Base-by-base conservation (phyloP, 2,113 vertebrate species). In the Ochotona princeps region DNA sequence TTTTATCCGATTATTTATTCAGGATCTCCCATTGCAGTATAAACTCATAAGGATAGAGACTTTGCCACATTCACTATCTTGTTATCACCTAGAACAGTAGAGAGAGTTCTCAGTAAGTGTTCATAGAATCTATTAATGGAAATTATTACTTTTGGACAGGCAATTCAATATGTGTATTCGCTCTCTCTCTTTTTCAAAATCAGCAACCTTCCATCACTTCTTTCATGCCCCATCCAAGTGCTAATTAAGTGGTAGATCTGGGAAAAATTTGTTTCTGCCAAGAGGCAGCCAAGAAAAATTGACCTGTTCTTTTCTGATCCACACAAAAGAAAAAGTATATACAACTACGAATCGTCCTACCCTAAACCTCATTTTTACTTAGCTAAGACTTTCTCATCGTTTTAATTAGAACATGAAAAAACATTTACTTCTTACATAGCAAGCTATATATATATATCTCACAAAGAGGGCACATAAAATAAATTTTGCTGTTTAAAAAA, bases 1-100 rank as follows among this genome's bases (percentile, higher is more conserved):
- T 72, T 93, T 85, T n/a, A 57, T 69, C 32, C 70, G 8, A 74
- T 91, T 84, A 54, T 20, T 89, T 61, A n/a, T 74, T 93, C 35
- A n/a, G 17, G 38, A 38, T 80, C 76, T 70, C 60, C 72, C 75
- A 89, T 32, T 65, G n/a, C 51, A 94, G 72, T 18, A 2, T 38
- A 38, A 88, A 8, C n/a, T 72, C 30, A 51, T 57, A 8, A 17
- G 11, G 44, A 66, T 13, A 70, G 51, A 25, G 5, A 75, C 26
- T 74, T 20, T 69, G 51, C 67, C 44, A 74, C 14, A 47, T 61
- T 92, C n/a, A 76, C 38, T 26, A 2, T n/a, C 76, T 14, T 78
- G 9, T 25, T 85, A 23, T 79, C 20, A 74, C 82, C 25, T 54
- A 83, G 6, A 74, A 57, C 0, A 74, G 72, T 73, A 74, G 67